Base-by-base conservation (phyloP, 2,888 invertebrate species). In the Pachliopta kotzebuea region DNA sequence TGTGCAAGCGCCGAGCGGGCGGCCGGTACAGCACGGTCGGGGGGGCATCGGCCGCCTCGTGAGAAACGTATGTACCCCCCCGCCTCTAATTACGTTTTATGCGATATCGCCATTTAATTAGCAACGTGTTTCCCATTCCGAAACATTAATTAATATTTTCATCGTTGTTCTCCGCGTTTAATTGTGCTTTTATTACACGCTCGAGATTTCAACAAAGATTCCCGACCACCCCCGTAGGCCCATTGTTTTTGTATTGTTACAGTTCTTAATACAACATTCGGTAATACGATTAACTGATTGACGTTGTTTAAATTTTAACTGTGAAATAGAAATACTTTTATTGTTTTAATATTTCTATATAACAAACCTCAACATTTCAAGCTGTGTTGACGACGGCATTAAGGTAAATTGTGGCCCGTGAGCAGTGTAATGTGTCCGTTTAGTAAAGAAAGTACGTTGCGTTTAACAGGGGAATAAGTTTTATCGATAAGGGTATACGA, bases 131-230 rank as follows among this genome's bases (percentile, higher is more conserved):
- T 87, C 84, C 85, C 88, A 90, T 90, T 89, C 85, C 86, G 83
- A 85, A 87, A 89, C 89, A 88, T 89, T 90, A 90, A 90, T 90
- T 90, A 90, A 90, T 90, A 90, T 90, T 90, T 90, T 89, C 89
- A 90, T 88, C 88, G 86, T 88, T 86, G 84, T 86, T 88, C 86
- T 80, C 85, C 84, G 85, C 88, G 86, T 90, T 88, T 88, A 88
- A 89, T 86, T 88, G 90, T 89, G 85, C 86, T 87, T 90, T 90
- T 90, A 89, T 89, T 88, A 83, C 85, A 85, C 85, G 84, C 83
- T 86, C 81, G 86, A 87, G 88, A 90, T 90, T 89, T 90, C 87
- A 90, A 90, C 90, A 90, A 90, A 87, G 88, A 88, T 90, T 89
- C 88, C 80, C 85, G 89, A 87, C 90, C 90, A 86, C 89, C 87